Evolutionary conservation across 2,888 invertebrate genomes (phyloP).

Genomic region (Lepidocyrtoides sp.): DNA sequence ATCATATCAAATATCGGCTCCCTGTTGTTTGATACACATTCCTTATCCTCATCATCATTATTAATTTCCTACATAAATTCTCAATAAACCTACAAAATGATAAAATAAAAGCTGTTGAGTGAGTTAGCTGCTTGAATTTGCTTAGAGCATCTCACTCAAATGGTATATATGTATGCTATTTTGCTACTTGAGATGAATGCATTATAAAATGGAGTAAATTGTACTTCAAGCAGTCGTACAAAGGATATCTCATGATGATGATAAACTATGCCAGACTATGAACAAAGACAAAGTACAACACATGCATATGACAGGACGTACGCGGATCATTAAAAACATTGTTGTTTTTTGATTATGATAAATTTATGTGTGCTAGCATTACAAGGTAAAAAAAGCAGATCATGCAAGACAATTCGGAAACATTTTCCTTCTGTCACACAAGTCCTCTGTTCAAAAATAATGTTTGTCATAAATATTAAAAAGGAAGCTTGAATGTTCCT

Average conservation of each 20-base stretch:
- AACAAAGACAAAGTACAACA: neutral
- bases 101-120: constrained; percentile 74
- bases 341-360: constrained; percentile 58
- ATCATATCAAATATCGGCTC: constrained; percentile 46
- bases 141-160: constrained; percentile 26
- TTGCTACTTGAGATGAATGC: constrained; percentile 54
- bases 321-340: constrained; percentile 66
- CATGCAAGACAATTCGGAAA: constrained; percentile 64
- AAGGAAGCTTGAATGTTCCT: constrained; percentile 22
- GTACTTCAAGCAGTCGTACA: neutral
- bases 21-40: constrained; percentile 42
- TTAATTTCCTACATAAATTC: constrained; percentile 71
- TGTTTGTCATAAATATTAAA: constrained; percentile 37
- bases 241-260: constrained; percentile 24
- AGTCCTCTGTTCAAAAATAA: constrained; percentile 39
- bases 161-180: neutral
- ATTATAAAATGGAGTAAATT: constrained; percentile 11
- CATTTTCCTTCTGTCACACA: constrained; percentile 59
- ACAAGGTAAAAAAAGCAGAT: constrained; percentile 59
- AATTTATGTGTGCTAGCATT: constrained; percentile 66
- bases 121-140: constrained; percentile 64
- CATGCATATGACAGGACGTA: constrained; percentile 2
- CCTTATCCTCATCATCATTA: constrained; percentile 20
- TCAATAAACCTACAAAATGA: constrained; percentile 69
- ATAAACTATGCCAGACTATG: constrained; percentile 49